Base-by-base conservation (phyloP, 2,888 invertebrate genomes). In the Torymus texanus region DNA sequence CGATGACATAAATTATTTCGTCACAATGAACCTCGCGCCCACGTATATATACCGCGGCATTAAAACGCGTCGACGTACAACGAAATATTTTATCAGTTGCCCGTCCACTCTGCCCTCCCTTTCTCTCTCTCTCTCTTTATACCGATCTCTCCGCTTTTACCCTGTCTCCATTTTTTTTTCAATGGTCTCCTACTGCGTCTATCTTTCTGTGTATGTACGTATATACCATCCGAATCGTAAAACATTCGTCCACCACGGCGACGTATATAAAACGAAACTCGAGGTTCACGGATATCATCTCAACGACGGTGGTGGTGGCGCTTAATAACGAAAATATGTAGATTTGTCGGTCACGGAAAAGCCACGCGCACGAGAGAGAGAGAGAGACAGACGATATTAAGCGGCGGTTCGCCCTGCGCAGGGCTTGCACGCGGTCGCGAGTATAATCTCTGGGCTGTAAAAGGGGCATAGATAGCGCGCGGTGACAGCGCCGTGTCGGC, bases 301-400 rank as follows among this genome's bases (percentile, higher is more conserved):
- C 56, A 12, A 56, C 53, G n/a, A 4, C 56, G 41, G 10, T 62
- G 12, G 53, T 11, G 50, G 16, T 59, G 18, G 56, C 16, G 73
- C 41, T 78, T 78, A 81, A 81, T 81, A 78, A 79, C 72, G 55
- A 78, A 81, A 75, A 75, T 81, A 81, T 81, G 78, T 67, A 78
- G 81, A 81, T 78, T 71, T 63, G 18, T 77, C 77, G 74, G 62
- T 70, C 67, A 71, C 58, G 8, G 75, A 11, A 59, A 59, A 59
- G 13, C 59, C 65, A 51, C 51, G 18, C n/a, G 70, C 58, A n/a
- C 59, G 29, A 29, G 67, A 29, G 41, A 10, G 29, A 24, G 14
- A 18, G 55, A 21, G 56, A 75, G 75, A n/a, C n/a, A 73, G 51
- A 63, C n/a, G 70, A 80, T 80, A 80, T 80, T 77, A 80, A 80